These are phyloP conservation scores for Sigmodon hispidus DNA, from an alignment of 2,113 vertebrate genomes.

Conservation along the genomic window DNA sequence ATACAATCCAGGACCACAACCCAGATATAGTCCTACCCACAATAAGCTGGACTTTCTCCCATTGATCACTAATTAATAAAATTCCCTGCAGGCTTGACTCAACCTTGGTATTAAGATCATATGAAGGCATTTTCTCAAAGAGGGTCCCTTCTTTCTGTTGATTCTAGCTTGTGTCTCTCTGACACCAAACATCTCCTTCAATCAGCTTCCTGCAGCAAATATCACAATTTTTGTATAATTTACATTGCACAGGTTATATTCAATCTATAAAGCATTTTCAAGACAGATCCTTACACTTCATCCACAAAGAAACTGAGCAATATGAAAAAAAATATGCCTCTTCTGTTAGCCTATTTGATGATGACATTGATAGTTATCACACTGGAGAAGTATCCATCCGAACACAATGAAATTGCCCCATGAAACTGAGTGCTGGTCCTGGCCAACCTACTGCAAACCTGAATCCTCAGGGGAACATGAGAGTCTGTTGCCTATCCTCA, in stretches of 20 bases:
- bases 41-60: neutral
- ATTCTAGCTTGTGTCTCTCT: too few species aligned
- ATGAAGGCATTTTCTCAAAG: neutral
- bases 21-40: neutral
- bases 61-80: neutral
- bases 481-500: neutral
- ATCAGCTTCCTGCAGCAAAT: neutral
- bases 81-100: neutral
- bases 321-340: neutral
- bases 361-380: neutral
- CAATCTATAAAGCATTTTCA: slow-evolving; percentile 23
- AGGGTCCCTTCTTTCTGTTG: neutral
- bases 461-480: neutral
- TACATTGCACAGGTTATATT: neutral
- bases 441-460: neutral
- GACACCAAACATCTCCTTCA: neutral
- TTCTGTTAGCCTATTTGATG: neutral
- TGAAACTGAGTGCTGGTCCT: neutral
- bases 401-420: neutral
- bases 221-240: neutral
- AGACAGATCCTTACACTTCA: slow-evolving; percentile 2
- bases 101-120: neutral
- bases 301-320: neutral
- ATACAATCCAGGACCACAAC: neutral
- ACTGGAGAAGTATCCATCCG: neutral